Base-by-base conservation (phyloP, 2,113 vertebrate genomes). In the Tretioscincus oriximinensis region DNA sequence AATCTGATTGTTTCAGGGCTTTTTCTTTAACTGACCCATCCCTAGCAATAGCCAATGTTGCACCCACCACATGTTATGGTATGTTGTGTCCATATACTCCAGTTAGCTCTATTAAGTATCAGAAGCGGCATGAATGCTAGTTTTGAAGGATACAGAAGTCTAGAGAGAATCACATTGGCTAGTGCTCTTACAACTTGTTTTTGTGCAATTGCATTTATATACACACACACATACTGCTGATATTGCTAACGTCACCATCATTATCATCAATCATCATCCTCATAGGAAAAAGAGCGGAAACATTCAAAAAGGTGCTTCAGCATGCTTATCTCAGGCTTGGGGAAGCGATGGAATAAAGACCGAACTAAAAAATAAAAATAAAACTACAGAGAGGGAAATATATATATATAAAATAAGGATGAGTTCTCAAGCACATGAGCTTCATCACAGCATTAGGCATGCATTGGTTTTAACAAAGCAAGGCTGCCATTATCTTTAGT, bases 391-490 rank as follows among this genome's bases (percentile, higher is more conserved):
- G 87, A 87, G 87, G 77, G 88, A 74, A 49, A 12, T 0, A 8
- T 45, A 12, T 41, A 5, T 77, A 74, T 84, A 28, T 1, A 70
- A 77, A 88, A 84, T 24, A 67, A 73, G 31, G 68, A 69, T 76
- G 85, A 29, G 81, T 91, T 95, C 93, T 95, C 95, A 95, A 93
- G 94, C 95, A 96, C 90, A 94, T 94, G 93, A 94, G 81, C 45
- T 79, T 74, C 77, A 88, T 84, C 83, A 88, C 88, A 84, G 86
- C 91, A 86, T 92, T 85, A 84, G 81, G 91, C 95, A 95, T 96
- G 95, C 95, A 95, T 84, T 77, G 87, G 35, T 90, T 92, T 91
- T 89, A 91, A 94, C 67, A 90, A 90, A 88, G 83, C 89, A 88
- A 94, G 90, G 87, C 88, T 91, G 75, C 90, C 82, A 87, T 84